Base-by-base conservation (phyloP, 2,888 invertebrate species). In the Tenthredo scrophulariae region DNA sequence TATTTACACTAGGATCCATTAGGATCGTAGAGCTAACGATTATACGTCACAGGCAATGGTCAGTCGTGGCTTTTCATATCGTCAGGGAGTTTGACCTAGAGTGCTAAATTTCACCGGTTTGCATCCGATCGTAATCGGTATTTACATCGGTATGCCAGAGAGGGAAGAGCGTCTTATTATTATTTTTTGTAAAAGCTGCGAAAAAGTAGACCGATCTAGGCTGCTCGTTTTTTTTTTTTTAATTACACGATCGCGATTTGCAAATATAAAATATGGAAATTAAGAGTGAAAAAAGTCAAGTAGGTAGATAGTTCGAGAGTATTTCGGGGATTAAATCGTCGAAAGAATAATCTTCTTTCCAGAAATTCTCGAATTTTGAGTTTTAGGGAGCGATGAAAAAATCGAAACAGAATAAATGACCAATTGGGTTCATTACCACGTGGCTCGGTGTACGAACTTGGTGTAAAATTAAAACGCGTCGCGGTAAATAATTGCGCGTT, bases 101-200 rank as follows among this genome's bases (percentile, higher is more conserved):
- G 80, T 10, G 80, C 80, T 80, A 80, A 80, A 80, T 80, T 80
- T 80, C 80, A 40, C 80, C 62, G 37, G 26, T 18, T 18, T 67
- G 67, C 67, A 67, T 67, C 33, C 33, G 67, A 67, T 67, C 15
- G 33, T 6, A 33, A 67, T 67, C 33, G 33, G 18, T 67, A 67
- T 67, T 33, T 67, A 4, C 33, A 18, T 62, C 10, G 13, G 18
- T 15, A 29, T 4, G 5, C 3, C 13, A 7, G 46, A 15, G 13
- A 3, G 18, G 46, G 46, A 46, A 46, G 18, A 46, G 46, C 2
- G 15, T 9, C 9, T 40, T 9, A 0, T 40, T 40, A 10, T 43
- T 37, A 37, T 37, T 37, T 43, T 10, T 0, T 10, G 2, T 43
- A 43, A 46, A 46, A 15, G 15, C n/a, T n/a, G n/a, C 2, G 15